Base-by-base conservation (phyloP, 2,113 vertebrate species). In the Gavialis gangeticus region DNA sequence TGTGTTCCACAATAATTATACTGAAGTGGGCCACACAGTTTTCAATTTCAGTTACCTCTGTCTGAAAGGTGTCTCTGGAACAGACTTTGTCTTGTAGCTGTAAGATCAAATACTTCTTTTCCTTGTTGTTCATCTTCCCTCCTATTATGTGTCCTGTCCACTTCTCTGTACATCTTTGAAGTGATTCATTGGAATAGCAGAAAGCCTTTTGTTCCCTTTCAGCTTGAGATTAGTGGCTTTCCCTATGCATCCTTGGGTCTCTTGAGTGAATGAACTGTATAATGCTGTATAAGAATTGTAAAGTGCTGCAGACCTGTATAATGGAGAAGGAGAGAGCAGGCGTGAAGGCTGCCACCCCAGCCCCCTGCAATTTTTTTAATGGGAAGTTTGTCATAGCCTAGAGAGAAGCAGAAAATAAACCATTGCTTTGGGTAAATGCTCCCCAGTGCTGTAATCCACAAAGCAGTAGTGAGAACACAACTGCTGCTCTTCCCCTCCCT, bases 11-110 rank as follows among this genome's bases (percentile, higher is more conserved):
- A 66, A 92, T 73, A 84, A 75, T 82, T 88, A 87, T 0, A 75
- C 75, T 17, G 62, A 78, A 75, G 46, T 56, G 84, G 81, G 85
- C 71, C 84, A 27, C 76, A 34, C 1, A 0, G 28, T 80, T 93
- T 84, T 78, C 46, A 13, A 54, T 89, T 87, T 88, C 84, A 86
- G 37, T 5, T 87, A 71, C 89, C 85, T 88, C 75, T 94, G 93
- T 55, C 91, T 84, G 78, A 75, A 85, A 66, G 66, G 8, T 59
- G 19, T 64, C 58, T 93, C 69, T 62, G 66, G 82, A 94, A 87
- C 30, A 60, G 27, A 82, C 57, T 82, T 91, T 80, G 24, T 80
- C 76, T 87, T 93, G 75, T 28, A 86, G 21, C 19, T 71, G 91
- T 59, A 37, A 91, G 79, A 37, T 18, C 67, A 92, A 90, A 82